These are phyloP conservation scores for Odontesthes bonariensis DNA, from an alignment of 2,113 vertebrate species.

Conservation along the genomic window DNA sequence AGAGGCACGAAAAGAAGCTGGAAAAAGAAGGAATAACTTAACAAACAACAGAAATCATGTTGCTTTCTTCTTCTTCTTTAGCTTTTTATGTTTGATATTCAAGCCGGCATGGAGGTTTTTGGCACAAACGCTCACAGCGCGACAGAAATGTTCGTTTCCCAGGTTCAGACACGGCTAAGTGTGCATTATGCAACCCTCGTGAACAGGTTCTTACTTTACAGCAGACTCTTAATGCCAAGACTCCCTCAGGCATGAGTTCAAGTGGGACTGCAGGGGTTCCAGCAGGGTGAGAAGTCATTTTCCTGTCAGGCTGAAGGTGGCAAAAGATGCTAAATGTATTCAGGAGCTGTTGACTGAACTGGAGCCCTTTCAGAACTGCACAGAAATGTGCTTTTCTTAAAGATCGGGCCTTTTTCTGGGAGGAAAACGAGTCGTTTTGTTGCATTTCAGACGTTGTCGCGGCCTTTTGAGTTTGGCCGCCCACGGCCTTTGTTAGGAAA, in stretches of 20 bases:
- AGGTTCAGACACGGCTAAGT: constrained; percentile 8
- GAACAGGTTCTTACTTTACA: constrained; percentile 21
- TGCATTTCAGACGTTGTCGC: too few species aligned
- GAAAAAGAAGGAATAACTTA: accelerated
- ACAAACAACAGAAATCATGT: too few species aligned
- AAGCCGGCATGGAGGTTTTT: too few species aligned
- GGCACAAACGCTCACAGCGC: neutral
- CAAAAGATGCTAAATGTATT: neutral
- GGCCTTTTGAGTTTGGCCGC: too few species aligned
- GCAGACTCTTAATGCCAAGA: constrained; percentile 24
- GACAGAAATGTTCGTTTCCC: constrained; percentile 35
- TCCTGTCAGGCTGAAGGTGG: neutral
- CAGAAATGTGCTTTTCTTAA: neutral
- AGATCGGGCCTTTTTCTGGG: too few species aligned
- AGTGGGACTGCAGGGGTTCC: constrained; percentile 28
- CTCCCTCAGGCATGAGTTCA: constrained; percentile 29
- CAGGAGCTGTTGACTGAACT: too few species aligned
- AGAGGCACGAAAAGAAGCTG: neutral
- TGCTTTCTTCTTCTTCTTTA: too few species aligned
- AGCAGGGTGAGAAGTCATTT: constrained; percentile 34
- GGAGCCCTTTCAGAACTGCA: neutral
- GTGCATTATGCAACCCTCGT: constrained; percentile 31
- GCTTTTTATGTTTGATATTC: too few species aligned
- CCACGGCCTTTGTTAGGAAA: too few species aligned
- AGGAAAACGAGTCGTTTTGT: too few species aligned